Evolutionary conservation across 2,797 vertebrate species (phyloP), one percentile per base, ranked within the genome.

Genomic region (Sebastiscus albofasciatus): DNA sequence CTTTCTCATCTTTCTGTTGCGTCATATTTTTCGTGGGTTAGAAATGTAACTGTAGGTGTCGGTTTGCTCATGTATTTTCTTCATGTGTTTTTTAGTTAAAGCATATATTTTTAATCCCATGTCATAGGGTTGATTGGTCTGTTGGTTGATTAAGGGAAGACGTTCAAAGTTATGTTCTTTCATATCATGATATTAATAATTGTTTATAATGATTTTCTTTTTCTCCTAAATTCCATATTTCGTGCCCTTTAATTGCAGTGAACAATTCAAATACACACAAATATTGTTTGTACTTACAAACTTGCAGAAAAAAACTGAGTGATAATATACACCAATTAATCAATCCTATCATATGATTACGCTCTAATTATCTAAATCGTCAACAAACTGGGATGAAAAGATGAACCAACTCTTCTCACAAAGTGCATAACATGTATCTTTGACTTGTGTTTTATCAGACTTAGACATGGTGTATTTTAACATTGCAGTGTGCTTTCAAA

Each of bases 401-500:
- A 67, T 27, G 18, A 46, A 60, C 8, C 27, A 54, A 3, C 22
- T 79, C 18, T 39, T 75, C 31, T 54, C 36, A n/a, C 24, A 33
- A 33, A 7, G 14, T 54, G 26, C 49, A 12, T 31, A 4, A 60
- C 39, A 29, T 55, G 33, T 42, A 58, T 56, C 9, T 58, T 58
- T 56, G 13, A 34, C 27, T 65, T 66, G 26, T 58, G 29, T 61
- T 82, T 71, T 55, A 26, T 68, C 46, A 49, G 13, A 64, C 39
- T 65, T 33, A 34, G 11, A 72, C 42, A 39, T 59, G 36, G 14
- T 67, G 54, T 77, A 20, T 58, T 49, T 58, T 46, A 29, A 52
- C n/a, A 9, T 49, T 69, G 77, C 34, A 36, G 60, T 76, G 81
- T 75, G 20, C 33, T 83, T 81, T 75, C 61, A 56, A 85, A 82